Evolutionary conservation across 2,113 vertebrate species (phyloP), one percentile per base, ranked within the genome.

Genomic region (Mus spicilegus): DNA sequence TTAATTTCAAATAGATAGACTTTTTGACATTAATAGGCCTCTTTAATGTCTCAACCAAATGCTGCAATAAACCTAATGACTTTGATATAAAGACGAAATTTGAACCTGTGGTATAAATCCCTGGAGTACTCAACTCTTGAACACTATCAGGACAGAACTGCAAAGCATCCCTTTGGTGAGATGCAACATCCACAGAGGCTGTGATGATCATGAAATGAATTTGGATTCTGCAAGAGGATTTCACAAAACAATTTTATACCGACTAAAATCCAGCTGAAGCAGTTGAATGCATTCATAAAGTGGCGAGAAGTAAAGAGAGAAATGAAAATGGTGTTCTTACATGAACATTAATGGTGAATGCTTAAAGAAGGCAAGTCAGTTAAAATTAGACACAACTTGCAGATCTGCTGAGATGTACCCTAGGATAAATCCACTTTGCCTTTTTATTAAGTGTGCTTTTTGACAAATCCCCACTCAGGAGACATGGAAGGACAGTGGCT

Each of bases 261-360:
- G 19, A 87, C 77, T 70, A 75, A 89, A 76, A 42, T 2, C 42
- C 33, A 76, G 33, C 20, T 24, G 51, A 84, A 85, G 17, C 42
- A 93, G 51, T 70, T 75, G 89, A 91, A 94, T 14, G 87, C 20
- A 13, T 24, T 91, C 22, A n/a, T 70, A 91, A 91, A 17, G 33
- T 51, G 42, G 63, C 5, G 89, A 82, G 39, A 78, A 65, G 11
- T 28, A 70, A 72, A 51, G 73, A 93, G 14, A 84, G n/a, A 88
- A 33, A 56, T 5, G 11, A 39, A 4, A 24, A 94, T 5, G 19
- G 76, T 5, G 6, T 63, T 94, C 86, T 93, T 70, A 76, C 42
- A 91, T 24, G 51, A 96, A 90, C 13, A 65, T 46, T 30, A 49
- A 88, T 85, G 95, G 90, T 93, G 87, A 93, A 94, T 80, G 4